Conservation (phyloP, 2,113 vertebrate species). For the Corythoichthys intestinalis region DNA sequence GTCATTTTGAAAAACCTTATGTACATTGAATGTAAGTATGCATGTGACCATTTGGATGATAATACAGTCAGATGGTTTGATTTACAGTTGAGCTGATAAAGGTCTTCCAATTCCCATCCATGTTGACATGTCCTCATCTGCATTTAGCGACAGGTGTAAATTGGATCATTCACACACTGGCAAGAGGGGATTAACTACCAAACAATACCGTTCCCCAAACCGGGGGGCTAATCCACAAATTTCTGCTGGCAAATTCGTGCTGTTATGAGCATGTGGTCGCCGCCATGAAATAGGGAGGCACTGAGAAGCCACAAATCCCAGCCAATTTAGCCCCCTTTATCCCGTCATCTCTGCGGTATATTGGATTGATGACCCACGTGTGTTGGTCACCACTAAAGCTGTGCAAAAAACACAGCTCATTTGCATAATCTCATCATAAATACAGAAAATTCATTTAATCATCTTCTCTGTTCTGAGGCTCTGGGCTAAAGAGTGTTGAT, state of each 20-base stretch:
- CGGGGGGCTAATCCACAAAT: constrained; percentile 56
- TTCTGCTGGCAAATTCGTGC: constrained; percentile 61
- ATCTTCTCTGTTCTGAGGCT: constrained; percentile 88
- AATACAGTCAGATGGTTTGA: constrained; percentile 14
- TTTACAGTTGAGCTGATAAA: not conserved
- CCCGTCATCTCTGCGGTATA: constrained; percentile 58
- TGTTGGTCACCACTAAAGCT: constrained; percentile 65
- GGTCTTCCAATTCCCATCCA: not conserved
- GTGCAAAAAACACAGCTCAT: constrained; percentile 80
- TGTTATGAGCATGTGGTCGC: constrained; percentile 58
- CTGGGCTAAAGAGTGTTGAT: constrained; percentile 97
- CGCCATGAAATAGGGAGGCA: constrained; percentile 51
- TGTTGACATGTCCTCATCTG: constrained; percentile 50
- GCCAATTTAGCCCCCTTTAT: constrained; percentile 66
- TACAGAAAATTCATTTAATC: constrained; percentile 97
- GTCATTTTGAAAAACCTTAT: not conserved
- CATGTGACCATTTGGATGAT: not conserved
- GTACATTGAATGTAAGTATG: not conserved
- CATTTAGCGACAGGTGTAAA: constrained; percentile 65
- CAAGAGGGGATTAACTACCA: constrained; percentile 64
- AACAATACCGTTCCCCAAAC: constrained; percentile 63
- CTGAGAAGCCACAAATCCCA: constrained; percentile 61
- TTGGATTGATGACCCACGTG: constrained; percentile 67
- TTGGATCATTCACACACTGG: constrained; percentile 63
- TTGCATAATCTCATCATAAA: constrained; percentile 99